A percentile compares a stretch with the other conserved stretches of the same genome.
phyloP scores from a whole-genome alignment of 2,888 invertebrate species.

The Synergus japonicus region DNA sequence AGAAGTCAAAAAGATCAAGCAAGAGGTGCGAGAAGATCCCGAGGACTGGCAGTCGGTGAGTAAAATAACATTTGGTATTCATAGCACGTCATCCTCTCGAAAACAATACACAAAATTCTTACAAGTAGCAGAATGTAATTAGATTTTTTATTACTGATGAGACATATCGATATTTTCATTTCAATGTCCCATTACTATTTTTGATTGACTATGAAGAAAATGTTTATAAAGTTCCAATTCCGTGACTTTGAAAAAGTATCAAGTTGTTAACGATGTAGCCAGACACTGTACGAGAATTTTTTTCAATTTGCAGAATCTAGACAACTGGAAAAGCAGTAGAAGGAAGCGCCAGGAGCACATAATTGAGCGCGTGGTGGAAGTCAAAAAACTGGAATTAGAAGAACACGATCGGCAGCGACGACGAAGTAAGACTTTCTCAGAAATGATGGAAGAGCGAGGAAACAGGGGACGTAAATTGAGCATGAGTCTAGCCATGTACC shows the following conservation, averaged over 20 bases:
- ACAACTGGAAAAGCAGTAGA: conserved; percentile 95
- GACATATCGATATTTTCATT: too few relatives aligned
- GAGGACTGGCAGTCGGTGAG: conserved; percentile 96
- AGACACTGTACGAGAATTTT: neutral
- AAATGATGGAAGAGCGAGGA: conserved; percentile 93
- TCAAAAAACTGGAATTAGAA: conserved; percentile 90
- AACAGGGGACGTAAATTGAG: conserved; percentile 81
- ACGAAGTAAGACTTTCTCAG: conserved; percentile 94
- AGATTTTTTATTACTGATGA: neutral
- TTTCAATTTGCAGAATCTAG: conserved; percentile 84
- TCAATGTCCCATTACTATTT: too few relatives aligned
- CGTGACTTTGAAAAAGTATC: neutral
- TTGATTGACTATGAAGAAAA: too few relatives aligned
- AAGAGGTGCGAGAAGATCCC: conserved; percentile 88
- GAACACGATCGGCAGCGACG: conserved; percentile 85
- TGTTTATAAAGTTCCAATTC: too few relatives aligned
- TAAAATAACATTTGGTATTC: conserved; percentile 36
- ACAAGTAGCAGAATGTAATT: neutral
- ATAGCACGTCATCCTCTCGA: neutral
- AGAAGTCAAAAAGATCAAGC: conserved; percentile 90
- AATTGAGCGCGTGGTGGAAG: conserved; percentile 93
- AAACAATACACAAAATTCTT: neutral
- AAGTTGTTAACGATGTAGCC: neutral
- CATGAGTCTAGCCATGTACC: conserved; percentile 84
- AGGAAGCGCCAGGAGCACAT: conserved; percentile 95